Evolutionary conservation across 2,113 vertebrate genomes (phyloP), one percentile per base, ranked within the genome.

Genomic region (Thryonomys swinderianus): DNA sequence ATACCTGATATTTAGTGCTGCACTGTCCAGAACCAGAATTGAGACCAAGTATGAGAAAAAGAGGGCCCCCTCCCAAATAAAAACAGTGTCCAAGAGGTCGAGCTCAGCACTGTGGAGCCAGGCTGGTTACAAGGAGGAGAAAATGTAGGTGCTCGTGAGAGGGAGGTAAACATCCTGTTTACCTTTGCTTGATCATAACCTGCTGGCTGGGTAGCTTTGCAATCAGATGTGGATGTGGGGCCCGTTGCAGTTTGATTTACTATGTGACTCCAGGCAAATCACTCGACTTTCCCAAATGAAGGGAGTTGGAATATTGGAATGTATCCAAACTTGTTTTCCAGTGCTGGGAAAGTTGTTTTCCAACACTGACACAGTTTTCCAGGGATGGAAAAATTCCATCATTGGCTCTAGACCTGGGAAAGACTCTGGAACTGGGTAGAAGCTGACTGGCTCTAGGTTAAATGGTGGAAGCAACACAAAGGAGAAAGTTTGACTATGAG

Each of bases 311-410:
- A 73, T 89, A 84, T 37, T 67, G 79, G 78, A 57, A 16, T 76
- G 27, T 88, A 85, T 92, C 88, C 91, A 88, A 53, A 80, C 90
- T 93, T 95, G 69, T 95, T 95, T 95, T 91, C 71, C 40, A 88
- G 61, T 23, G 27, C 74, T 71, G 69, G 85, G 91, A 91, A 83
- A 94, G 94, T 96, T 82, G 59, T 88, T 91, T 93, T 90, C 87
- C 73, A 32, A 3, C 3, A 48, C 73, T 82, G 88, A 79, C 40
- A 69, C 23, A 11, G 48, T 59, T 96, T 94, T 86, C 78, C 51
- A 53, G 2, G 32, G 30, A 32, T 90, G 88, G 90, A 85, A 89
- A 91, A 86, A 87, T 91, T 61, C 66, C 42, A 20, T 45, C 32
- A 57, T 84, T 89, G 91, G 57, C 83, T 88, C 69, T 84, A 42